Conservation (phyloP, 2,113 vertebrate species). For the Arizona elegans region DNA sequence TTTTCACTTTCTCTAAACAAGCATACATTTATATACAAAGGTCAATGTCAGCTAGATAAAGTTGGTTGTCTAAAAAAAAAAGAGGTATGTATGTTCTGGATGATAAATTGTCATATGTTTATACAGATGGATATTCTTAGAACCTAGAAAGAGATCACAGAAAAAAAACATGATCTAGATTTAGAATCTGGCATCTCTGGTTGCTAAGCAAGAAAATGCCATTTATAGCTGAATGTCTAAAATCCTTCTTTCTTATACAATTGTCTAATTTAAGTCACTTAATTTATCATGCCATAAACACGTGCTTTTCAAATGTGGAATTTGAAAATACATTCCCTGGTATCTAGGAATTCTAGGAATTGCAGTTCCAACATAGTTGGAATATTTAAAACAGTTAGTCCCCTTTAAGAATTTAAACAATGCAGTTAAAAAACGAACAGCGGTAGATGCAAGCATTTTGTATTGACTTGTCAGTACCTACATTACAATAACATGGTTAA, state of each 20-base stretch:
- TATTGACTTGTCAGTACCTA: too few relatives aligned
- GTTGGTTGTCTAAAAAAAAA: slow-evolving; percentile 28
- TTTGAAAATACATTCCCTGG: background rate
- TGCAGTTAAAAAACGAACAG: too few relatives aligned
- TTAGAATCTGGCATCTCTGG: slow-evolving; percentile 10
- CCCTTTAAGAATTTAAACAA: too few relatives aligned
- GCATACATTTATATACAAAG: background rate
- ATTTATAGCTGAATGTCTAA: background rate
- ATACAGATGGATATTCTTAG: slow-evolving; percentile 25
- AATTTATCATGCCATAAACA: background rate
- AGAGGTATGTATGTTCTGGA: slow-evolving; percentile 3
- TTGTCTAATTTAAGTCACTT: background rate
- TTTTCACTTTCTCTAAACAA: background rate
- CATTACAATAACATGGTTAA: too few relatives aligned
- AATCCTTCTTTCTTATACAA: background rate
- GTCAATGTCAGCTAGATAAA: slow-evolving; percentile 34
- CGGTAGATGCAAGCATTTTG: too few relatives aligned
- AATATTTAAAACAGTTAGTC: background rate
- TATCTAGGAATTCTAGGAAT: background rate
- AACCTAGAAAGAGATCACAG: background rate
- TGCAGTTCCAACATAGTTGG: background rate
- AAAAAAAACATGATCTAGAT: background rate
- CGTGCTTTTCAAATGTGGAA: background rate
- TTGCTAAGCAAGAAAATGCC: slow-evolving; percentile 1
- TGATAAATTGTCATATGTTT: slow-evolving; percentile 43